Percentiles rank a stretch among this genome's conserved stretches.
These are phyloP conservation scores for Falco concolor DNA, from an alignment of 2,797 vertebrate species.

Conservation along the genomic window DNA sequence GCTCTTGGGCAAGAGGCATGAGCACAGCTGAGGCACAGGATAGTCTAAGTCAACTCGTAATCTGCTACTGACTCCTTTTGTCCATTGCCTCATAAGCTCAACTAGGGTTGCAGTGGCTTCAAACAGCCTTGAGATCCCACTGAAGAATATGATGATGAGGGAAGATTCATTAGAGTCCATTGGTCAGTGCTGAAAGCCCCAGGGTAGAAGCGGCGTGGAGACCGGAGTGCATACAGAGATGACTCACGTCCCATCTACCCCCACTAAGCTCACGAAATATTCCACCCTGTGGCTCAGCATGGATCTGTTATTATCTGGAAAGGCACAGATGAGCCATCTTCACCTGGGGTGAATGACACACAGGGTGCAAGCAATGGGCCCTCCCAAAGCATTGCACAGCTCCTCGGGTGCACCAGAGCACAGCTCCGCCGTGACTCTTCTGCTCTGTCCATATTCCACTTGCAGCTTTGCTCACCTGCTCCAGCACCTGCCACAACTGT, in stretches of 20 bases:
- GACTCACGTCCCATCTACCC: not conserved
- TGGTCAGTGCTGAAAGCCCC: not conserved
- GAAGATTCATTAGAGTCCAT: not conserved
- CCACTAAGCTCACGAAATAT: not conserved
- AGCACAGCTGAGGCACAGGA: rapidly evolving
- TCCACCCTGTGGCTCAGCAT: not conserved
- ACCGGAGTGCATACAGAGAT: not conserved
- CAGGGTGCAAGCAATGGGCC: not conserved
- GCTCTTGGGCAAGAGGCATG: not conserved
- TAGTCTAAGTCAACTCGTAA: not conserved
- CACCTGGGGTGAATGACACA: not conserved
- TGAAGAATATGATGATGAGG: not conserved
- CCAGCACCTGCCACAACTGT: not conserved
- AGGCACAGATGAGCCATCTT: not conserved
- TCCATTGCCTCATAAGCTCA: not conserved
- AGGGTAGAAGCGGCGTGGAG: not conserved
- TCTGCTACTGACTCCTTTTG: not conserved
- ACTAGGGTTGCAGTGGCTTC: not conserved
- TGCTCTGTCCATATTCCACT: not conserved
- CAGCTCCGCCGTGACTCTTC: not conserved
- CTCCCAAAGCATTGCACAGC: not conserved
- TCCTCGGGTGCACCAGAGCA: not conserved
- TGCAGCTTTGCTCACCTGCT: not conserved
- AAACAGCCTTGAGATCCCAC: not conserved
- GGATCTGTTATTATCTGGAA: not conserved